A percentile compares a stretch with the other conserved stretches of the same genome.
Evolutionary conservation across 2,888 invertebrate genomes (phyloP).

Genomic region (Pristionchus entomophagus): DNA sequence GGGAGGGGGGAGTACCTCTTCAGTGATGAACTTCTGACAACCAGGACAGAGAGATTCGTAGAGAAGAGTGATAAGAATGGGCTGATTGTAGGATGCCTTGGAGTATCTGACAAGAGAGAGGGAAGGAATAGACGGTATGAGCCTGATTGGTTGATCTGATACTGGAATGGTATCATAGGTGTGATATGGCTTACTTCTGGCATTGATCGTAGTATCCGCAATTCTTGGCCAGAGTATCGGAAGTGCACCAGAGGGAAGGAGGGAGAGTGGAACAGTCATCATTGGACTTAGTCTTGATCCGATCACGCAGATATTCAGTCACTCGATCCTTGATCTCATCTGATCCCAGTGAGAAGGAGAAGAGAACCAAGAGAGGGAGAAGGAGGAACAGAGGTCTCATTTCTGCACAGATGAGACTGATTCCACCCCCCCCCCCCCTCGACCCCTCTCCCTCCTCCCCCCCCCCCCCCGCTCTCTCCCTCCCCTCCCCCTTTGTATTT

Average conservation of each 20-base stretch:
- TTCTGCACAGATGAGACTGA: slow-evolving; percentile 26
- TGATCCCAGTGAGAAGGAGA: neutral
- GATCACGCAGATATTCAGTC: slow-evolving; percentile 46
- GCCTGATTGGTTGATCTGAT: too few relatives aligned
- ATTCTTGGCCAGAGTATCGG: slow-evolving; percentile 56
- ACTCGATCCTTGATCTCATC: slow-evolving; percentile 41
- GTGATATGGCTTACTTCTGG: slow-evolving; percentile 34
- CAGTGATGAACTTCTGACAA: slow-evolving; percentile 68
- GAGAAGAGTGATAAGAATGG: slow-evolving; percentile 64
- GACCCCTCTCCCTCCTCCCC: slow-evolving; percentile 40
- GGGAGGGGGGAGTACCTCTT: slow-evolving; percentile 42
- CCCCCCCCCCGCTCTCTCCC: slow-evolving; percentile 26
- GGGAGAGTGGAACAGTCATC: slow-evolving; percentile 60
- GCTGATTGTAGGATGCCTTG: slow-evolving; percentile 56
- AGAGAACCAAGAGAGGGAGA: neutral
- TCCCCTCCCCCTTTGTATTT: slow-evolving; percentile 36
- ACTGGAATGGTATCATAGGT: too few relatives aligned
- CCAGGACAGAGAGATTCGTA: slow-evolving; percentile 68
- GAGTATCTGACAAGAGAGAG: slow-evolving; percentile 51
- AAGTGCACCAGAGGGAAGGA: slow-evolving; percentile 64
- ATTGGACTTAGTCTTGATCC: slow-evolving; percentile 33
- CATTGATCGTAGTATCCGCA: slow-evolving; percentile 63
- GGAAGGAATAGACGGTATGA: neutral
- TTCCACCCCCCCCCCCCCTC: neutral
- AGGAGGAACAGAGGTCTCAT: slow-evolving; percentile 20